phyloP scores from a whole-genome alignment of 2,113 vertebrate genomes.

The Hippocampus guttulatus region DNA sequence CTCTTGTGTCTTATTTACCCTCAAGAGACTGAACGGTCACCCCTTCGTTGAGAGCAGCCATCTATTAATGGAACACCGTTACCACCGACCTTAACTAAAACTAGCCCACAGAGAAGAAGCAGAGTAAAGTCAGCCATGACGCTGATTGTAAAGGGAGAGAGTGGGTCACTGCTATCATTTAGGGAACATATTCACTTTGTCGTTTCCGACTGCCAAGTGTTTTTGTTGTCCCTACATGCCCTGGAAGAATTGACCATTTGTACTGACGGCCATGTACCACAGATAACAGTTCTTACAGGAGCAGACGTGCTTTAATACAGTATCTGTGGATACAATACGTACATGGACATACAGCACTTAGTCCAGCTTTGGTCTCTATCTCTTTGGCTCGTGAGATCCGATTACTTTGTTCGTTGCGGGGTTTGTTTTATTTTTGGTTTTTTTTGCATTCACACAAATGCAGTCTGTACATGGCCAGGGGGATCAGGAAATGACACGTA shows the following conservation, averaged over 20 bases:
- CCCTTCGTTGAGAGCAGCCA: slow-evolving; percentile 10
- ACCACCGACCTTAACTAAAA: slow-evolving; percentile 50
- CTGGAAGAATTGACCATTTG: slow-evolving; percentile 91
- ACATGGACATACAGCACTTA: slow-evolving; percentile 84
- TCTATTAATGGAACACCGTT: slow-evolving; percentile 23
- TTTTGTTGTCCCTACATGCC: slow-evolving; percentile 79
- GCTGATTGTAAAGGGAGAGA: slow-evolving; percentile 82
- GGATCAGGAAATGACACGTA: slow-evolving; percentile 63
- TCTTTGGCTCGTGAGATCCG: slow-evolving; percentile 12
- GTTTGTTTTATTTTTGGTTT: not conserved
- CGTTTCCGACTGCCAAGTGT: slow-evolving; percentile 89
- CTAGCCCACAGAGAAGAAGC: slow-evolving; percentile 44
- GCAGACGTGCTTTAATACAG: slow-evolving; percentile 80
- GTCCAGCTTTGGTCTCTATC: slow-evolving; percentile 75
- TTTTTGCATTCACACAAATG: slow-evolving; percentile 50
- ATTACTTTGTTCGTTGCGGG: slow-evolving; percentile 5
- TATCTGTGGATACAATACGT: slow-evolving; percentile 85
- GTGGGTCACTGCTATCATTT: slow-evolving; percentile 87
- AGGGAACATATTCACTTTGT: slow-evolving; percentile 94
- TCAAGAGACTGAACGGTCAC: slow-evolving; percentile 35
- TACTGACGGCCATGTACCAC: slow-evolving; percentile 79
- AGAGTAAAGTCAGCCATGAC: slow-evolving; percentile 77
- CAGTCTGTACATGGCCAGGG: slow-evolving; percentile 41
- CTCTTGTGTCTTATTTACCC: slow-evolving; percentile 59
- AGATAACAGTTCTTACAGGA: slow-evolving; percentile 89